phyloP scores from a whole-genome alignment of 2,113 vertebrate species.

The Cottus gobio region DNA sequence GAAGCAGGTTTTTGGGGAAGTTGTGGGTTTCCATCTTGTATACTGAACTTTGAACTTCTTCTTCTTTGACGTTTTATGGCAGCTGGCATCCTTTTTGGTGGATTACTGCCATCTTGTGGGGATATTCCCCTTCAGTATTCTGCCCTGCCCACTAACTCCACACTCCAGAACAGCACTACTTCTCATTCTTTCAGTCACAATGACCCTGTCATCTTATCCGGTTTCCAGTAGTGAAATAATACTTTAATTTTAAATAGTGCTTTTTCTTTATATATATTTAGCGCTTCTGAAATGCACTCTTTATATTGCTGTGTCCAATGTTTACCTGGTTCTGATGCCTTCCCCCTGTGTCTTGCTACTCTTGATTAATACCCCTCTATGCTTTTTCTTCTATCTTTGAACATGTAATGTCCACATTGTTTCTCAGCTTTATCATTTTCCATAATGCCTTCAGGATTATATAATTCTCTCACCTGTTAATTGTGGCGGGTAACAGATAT shows the following conservation, averaged over 20 bases:
- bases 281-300: background rate
- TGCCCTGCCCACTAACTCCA: too few species aligned
- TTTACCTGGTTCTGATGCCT: background rate
- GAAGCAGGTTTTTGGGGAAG: background rate
- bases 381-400: background rate
- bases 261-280: too few species aligned
- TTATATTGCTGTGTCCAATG: background rate
- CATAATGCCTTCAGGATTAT: background rate
- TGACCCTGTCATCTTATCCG: background rate
- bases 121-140: too few species aligned
- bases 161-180: too few species aligned
- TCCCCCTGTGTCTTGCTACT: background rate
- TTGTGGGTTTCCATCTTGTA: background rate
- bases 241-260: too few species aligned
- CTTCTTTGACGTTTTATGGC: background rate
- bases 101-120: slow-evolving; percentile 27
- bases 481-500: background rate
- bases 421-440: background rate
- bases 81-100: background rate
- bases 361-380: background rate
- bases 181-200: background rate
- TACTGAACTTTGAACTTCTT: background rate
- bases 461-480: background rate
- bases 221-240: background rate
- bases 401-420: background rate